phyloP scores from a whole-genome alignment of 2,888 invertebrate species.

The Yponomeuta cagnagella region DNA sequence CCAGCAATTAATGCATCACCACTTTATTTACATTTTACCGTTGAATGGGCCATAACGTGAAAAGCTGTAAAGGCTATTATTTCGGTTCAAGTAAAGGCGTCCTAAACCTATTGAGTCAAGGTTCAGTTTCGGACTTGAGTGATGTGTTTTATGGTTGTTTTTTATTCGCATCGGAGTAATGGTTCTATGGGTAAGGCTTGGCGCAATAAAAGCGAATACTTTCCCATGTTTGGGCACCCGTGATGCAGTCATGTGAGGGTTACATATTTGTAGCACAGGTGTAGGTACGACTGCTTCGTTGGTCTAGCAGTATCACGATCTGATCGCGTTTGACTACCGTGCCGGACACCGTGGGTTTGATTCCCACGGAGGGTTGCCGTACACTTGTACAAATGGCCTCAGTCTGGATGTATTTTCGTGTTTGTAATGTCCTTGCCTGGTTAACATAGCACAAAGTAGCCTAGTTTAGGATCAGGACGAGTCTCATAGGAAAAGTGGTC shows the following conservation, averaged over 20 bases:
- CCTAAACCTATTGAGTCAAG: conserved; percentile 28
- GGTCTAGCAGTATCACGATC: too few species aligned
- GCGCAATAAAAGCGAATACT: conserved; percentile 58
- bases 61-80: conserved; percentile 26
- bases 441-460: too few species aligned
- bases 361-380: too few species aligned
- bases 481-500: too few species aligned
- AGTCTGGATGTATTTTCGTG: too few species aligned
- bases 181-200: conserved; percentile 54
- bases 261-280: too few species aligned
- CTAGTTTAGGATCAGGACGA: too few species aligned
- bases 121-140: conserved; percentile 26
- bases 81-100: conserved; percentile 25
- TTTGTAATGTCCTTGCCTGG: too few species aligned
- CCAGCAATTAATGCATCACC: conserved; percentile 57
- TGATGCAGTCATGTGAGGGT: neutral
- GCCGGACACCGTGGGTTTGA: too few species aligned
- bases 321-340: too few species aligned
- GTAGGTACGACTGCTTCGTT: too few species aligned
- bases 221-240: conserved; percentile 49
- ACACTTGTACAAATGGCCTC: too few species aligned
- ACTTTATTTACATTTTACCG: conserved; percentile 56
- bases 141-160: conserved; percentile 26
- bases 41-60: conserved; percentile 26
- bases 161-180: conserved; percentile 33